These are phyloP conservation scores for Taeniopygia guttata DNA, from an alignment of 2,797 vertebrate species.

Conservation along the genomic window DNA sequence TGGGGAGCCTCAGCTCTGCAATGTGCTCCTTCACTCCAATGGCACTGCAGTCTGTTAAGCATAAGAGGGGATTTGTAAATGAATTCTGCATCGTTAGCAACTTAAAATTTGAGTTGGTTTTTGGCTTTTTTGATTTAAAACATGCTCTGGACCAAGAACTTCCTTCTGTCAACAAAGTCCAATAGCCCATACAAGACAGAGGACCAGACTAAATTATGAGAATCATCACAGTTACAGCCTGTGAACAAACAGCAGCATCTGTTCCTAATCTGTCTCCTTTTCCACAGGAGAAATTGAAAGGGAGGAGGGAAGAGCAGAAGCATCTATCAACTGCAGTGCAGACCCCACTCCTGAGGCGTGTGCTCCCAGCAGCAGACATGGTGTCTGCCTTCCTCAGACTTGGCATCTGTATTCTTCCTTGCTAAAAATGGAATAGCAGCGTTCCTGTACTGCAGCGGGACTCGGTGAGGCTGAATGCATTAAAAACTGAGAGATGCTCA, in stretches of 20 bases:
- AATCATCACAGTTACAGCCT: constrained; percentile 9
- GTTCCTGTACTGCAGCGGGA: background rate
- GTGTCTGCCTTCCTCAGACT: background rate
- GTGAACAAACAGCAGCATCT: constrained; percentile 52
- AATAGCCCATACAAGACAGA: background rate
- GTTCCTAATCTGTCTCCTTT: constrained; percentile 29
- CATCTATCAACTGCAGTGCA: background rate
- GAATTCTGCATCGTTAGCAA: background rate
- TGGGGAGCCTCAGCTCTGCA: background rate
- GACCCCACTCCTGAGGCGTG: background rate
- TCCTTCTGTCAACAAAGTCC: background rate
- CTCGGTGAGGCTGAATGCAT: background rate
- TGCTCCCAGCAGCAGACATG: background rate
- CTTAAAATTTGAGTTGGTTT: background rate
- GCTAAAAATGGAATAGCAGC: background rate
- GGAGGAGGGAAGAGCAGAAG: background rate
- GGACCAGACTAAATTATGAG: background rate
- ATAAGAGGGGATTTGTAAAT: background rate
- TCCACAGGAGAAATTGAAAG: background rate
- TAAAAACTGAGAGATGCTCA: background rate
- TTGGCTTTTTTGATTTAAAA: constrained; percentile 5
- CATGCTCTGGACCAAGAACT: background rate
- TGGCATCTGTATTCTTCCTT: background rate
- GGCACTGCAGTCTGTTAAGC: background rate
- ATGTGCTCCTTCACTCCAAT: background rate